Evolutionary conservation across 2,113 vertebrate species (phyloP).

Genomic region (Butorides virescens): DNA sequence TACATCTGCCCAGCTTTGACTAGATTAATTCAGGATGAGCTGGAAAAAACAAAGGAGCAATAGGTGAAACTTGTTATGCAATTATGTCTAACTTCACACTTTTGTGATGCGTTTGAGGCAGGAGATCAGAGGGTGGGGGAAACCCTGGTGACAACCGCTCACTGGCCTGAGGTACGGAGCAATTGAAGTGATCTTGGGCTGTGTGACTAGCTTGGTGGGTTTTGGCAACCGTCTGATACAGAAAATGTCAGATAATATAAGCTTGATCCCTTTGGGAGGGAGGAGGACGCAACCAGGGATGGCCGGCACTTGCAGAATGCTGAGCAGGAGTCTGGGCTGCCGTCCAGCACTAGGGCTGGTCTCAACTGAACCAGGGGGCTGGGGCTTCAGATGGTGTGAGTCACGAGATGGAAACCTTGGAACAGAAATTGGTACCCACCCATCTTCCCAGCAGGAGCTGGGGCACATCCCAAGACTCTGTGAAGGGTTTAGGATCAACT

Average conservation of each 20-base stretch:
- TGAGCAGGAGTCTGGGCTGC: neutral
- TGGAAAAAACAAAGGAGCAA: neutral
- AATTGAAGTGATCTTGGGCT: neutral
- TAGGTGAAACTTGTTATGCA: neutral
- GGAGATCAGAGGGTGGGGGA: neutral
- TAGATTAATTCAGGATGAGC: neutral
- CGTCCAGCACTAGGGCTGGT: neutral
- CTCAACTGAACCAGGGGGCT: neutral
- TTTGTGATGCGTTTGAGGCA: neutral
- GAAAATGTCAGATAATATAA: neutral
- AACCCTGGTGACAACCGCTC: neutral
- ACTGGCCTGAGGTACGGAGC: neutral
- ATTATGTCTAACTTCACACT: neutral
- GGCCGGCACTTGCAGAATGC: neutral
- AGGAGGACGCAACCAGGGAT: neutral
- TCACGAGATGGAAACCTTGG: neutral
- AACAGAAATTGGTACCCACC: neutral
- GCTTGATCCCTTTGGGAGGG: neutral
- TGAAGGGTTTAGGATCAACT: neutral
- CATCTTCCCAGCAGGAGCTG: rapidly evolving
- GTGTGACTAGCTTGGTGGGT: neutral
- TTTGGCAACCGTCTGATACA: neutral
- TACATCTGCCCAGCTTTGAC: neutral
- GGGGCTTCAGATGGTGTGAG: neutral
- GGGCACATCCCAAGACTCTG: neutral